Evolutionary conservation across 2,888 invertebrate species (phyloP), one percentile per base, ranked within the genome.

Genomic region (Dasysyrphus tricinctus): DNA sequence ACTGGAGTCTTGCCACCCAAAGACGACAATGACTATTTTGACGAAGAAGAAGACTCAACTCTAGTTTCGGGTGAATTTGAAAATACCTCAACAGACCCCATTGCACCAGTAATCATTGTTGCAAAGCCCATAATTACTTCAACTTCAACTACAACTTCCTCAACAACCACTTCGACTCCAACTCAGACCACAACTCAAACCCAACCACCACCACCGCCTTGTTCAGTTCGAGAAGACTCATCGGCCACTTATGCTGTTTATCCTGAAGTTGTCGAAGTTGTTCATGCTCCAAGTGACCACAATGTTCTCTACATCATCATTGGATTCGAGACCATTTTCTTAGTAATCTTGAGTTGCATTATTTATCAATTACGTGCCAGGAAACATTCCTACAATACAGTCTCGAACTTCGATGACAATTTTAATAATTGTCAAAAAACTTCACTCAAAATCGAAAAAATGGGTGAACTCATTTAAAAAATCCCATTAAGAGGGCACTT

Each of bases 311-410:
- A 89, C 37, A 88, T 87, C 8, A 86, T 90, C 24, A 90, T 90
- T 19, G 89, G 88, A 16, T 84, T 89, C 16, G 81, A 89, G 32
- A 88, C 88, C 1, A 75, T 89, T 0, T 16, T 90, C 5, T 86
- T 89, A 14, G 78, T 88, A 1, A n/a, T 77, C 4, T 77, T 91
- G 63, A 80, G 76, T 14, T 81, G 84, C 51, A 89, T 90, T 70
- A 90, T 90, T 65, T 88, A 88, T 19, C 91, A 91, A 24, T 70
- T 90, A 79, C 89, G 85, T 34, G 90, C 91, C 80, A 91, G 90
- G 77, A 91, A 92, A 88, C 91, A 92, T 88, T 92, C 93, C 88
- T 92, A 92, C 84, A 89, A 90, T 37, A 91, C 92, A 4, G 92
- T 92, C 63, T 91, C 92, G 16, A 91, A 89, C 77, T 89, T 91